phyloP scores from a whole-genome alignment of 2,797 vertebrate genomes.

The Melanogrammus aeglefinus region DNA sequence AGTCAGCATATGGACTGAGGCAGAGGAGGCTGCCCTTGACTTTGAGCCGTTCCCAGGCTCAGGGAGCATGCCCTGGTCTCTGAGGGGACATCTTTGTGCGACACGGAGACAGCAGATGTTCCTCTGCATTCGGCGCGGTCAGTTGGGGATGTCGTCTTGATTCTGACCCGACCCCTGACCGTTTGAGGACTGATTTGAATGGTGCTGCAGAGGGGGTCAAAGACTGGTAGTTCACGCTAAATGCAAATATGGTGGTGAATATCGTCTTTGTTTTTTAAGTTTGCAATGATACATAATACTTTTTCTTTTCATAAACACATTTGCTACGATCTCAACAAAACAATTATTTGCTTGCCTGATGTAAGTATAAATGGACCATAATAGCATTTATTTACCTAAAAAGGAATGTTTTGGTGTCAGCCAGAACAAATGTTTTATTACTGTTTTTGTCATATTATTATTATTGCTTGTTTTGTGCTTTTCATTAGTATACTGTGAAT shows the following conservation, averaged over 20 bases:
- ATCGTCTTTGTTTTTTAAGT: slow-evolving; percentile 6
- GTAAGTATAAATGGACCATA: background rate
- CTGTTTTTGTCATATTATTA: background rate
- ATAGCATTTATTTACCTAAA: background rate
- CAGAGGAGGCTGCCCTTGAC: slow-evolving; percentile 61
- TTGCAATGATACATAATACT: background rate
- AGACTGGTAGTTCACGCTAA: slow-evolving; percentile 44
- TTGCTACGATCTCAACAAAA: no score
- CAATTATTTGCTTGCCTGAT: background rate
- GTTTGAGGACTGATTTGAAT: slow-evolving; percentile 58
- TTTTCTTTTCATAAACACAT: background rate
- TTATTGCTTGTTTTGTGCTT: background rate
- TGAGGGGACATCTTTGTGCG: slow-evolving; percentile 61
- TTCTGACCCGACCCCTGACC: slow-evolving; percentile 69
- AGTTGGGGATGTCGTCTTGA: slow-evolving; percentile 57
- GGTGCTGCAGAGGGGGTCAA: slow-evolving; percentile 50
- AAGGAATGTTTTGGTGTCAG: background rate
- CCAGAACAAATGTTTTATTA: background rate
- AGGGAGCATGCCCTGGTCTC: slow-evolving; percentile 33
- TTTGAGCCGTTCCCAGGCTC: slow-evolving; percentile 68
- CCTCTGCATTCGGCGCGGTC: slow-evolving; percentile 61
- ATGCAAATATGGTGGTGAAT: slow-evolving; percentile 27
- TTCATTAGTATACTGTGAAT: background rate
- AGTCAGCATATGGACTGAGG: slow-evolving; percentile 36
- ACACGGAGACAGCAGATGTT: slow-evolving; percentile 73